A percentile compares a stretch with the other conserved stretches of the same genome.
phyloP scores from a whole-genome alignment of 2,888 invertebrate genomes.

The Ditula angustiorana region DNA sequence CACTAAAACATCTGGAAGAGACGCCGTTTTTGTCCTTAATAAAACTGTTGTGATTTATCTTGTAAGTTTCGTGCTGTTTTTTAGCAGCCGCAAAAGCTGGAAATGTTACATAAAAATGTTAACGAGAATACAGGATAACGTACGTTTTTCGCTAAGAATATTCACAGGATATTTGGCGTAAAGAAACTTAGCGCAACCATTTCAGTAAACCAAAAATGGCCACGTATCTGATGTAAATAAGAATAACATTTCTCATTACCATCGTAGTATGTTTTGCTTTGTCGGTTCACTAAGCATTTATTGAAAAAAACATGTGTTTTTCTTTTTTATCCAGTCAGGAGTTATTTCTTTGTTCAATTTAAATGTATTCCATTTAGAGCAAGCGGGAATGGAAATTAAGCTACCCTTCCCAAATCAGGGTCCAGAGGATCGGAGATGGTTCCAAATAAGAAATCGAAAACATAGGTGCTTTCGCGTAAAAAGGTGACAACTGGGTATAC shows the following conservation, averaged over 20 bases:
- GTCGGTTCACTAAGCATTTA: not conserved
- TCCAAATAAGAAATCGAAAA: constrained; percentile 66
- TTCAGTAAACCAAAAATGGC: not conserved
- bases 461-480: constrained; percentile 68
- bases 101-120: too few species aligned
- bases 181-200: too few species aligned
- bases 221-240: constrained; percentile 1
- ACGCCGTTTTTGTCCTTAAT: not conserved
- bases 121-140: too few species aligned
- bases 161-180: too few species aligned
- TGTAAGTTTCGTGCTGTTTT: not conserved
- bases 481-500: constrained; percentile 63
- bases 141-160: too few species aligned
- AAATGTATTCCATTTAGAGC: constrained; percentile 44
- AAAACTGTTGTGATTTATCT: not conserved
- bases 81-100: too few species aligned
- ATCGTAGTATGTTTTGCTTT: constrained; percentile 3
- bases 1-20: constrained; percentile 24
- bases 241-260: constrained; percentile 11
- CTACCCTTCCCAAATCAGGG: constrained; percentile 54
- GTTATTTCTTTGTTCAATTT: constrained; percentile 34
- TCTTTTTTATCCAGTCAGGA: constrained; percentile 30
- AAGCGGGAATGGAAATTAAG: constrained; percentile 65
- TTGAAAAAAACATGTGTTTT: constrained; percentile 10
- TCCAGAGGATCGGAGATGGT: constrained; percentile 46